phyloP scores from a whole-genome alignment of 2,797 vertebrate genomes.

The Malacoraja senta region DNA sequence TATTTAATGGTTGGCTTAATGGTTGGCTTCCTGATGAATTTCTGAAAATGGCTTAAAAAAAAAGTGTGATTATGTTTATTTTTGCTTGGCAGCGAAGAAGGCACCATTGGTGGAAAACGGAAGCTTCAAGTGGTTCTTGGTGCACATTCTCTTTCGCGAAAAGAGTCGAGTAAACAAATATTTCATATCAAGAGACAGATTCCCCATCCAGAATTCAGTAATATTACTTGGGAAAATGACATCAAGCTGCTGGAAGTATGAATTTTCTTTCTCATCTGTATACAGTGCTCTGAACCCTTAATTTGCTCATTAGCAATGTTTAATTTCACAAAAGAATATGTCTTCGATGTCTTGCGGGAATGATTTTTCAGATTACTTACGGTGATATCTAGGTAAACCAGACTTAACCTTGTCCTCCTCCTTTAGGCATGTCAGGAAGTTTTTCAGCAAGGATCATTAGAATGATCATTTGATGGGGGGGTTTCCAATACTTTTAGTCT shows the following conservation, averaged over 20 bases:
- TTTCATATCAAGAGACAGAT: too few species aligned
- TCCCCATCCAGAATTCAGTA: background rate
- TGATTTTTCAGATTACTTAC: too few species aligned
- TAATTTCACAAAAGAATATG: background rate
- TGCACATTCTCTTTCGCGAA: background rate
- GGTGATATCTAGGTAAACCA: background rate
- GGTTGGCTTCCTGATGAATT: too few species aligned
- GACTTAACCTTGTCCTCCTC: background rate
- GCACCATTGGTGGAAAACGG: too few species aligned
- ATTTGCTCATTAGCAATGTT: background rate
- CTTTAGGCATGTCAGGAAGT: background rate
- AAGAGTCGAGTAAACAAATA: background rate
- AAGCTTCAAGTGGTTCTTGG: background rate
- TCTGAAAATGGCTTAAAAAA: background rate
- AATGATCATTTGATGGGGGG: background rate
- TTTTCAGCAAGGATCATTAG: background rate
- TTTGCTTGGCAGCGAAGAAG: background rate
- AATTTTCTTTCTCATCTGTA: background rate
- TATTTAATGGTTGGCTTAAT: too few species aligned
- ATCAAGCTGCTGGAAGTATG: conserved; percentile 12
- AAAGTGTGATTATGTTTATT: background rate
- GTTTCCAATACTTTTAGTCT: too few species aligned
- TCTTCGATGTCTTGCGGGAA: background rate
- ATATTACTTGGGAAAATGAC: background rate
- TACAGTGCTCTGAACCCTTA: background rate